Evolutionary conservation across 1,140 invertebrate genomes (phyloP), one percentile per base, ranked within the genome.

Genomic region (Bombus terrestris): DNA sequence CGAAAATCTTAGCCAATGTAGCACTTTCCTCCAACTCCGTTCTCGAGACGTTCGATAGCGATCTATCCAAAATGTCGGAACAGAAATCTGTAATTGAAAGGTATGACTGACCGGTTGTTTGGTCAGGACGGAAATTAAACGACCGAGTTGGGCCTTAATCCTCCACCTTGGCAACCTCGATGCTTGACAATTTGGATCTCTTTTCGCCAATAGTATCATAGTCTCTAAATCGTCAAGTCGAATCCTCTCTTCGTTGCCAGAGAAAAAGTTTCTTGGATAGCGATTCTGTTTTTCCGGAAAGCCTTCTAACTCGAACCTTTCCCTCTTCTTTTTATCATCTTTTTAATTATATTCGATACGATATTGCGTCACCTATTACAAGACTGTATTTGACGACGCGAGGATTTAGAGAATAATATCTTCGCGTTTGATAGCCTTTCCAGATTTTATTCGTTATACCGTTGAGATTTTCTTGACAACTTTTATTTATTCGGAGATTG

Each of bases 11-110:
- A 39, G 4, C 35, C 28, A 22, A 57, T 35, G 32, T 12, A 43
- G 53, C 72, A 57, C 41, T 82, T 87, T 83, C 84, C 28, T 62
- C 15, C 35, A 35, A n/a, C n/a, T 22, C 41, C 8, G 8, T 59
- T 73, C 43, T 57, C 71, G 68, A 39, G 6, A 32, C 18, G 37
- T 57, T n/a, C n/a, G 62, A 69, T 76, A 75, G 47, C 68, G 62
- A 66, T 73, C 83, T 74, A 66, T 79, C 64, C 37, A 39, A 43
- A 43, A 57, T 81, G 64, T 47, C 18, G 22, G 32, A 69, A 71
- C 78, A 71, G 77, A 68, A 76, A 90, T 90, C 78, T 90, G 82
- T 86, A 90, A 90, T 90, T 90, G 88, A 90, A 89, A 85, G 77
- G 35, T 68, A 39, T 37, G 66, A 76, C 53, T 22, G 35, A n/a